Evolutionary conservation across 1,140 invertebrate genomes (phyloP).

Genomic region (Nomia melanderi): DNA sequence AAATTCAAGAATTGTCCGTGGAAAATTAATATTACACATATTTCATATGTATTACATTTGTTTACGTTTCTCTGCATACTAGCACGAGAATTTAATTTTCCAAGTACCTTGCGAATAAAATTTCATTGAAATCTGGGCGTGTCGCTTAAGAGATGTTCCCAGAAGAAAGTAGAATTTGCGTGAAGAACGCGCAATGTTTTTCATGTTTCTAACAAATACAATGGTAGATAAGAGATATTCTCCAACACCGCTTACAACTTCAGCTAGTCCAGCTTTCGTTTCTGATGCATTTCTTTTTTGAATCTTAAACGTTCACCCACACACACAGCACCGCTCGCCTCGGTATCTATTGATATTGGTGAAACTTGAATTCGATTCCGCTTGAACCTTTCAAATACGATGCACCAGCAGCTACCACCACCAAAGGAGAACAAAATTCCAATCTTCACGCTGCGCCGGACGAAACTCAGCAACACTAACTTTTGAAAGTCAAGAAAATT

Average conservation of each 20-base stretch:
- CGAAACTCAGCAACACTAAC: slow-evolving; percentile 35
- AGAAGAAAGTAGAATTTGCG: background rate
- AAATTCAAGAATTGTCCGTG: no score
- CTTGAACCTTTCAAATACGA: slow-evolving; percentile 44
- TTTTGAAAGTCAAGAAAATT: slow-evolving; percentile 31
- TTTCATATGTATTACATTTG: no score
- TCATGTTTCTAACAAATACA: background rate
- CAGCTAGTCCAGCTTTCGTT: slow-evolving; percentile 42
- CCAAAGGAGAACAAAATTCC: slow-evolving; percentile 13
- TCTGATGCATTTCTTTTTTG: slow-evolving; percentile 6
- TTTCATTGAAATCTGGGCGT: background rate
- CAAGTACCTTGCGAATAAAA: background rate
- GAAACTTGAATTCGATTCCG: slow-evolving; percentile 33
- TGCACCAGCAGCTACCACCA: slow-evolving; percentile 30
- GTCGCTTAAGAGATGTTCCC: background rate
- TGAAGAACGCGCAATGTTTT: slow-evolving; percentile 11
- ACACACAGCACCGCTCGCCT: slow-evolving; percentile 68
- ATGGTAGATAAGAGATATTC: background rate
- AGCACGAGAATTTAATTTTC: no score
- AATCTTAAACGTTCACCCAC: slow-evolving; percentile 18
- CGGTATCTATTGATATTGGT: slow-evolving; percentile 76
- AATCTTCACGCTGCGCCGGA: slow-evolving; percentile 39
- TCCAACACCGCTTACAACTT: background rate
- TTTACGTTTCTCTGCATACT: no score
- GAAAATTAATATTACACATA: no score